Conservation (phyloP, 2,888 invertebrate species). For the Eristalis pertinax region DNA sequence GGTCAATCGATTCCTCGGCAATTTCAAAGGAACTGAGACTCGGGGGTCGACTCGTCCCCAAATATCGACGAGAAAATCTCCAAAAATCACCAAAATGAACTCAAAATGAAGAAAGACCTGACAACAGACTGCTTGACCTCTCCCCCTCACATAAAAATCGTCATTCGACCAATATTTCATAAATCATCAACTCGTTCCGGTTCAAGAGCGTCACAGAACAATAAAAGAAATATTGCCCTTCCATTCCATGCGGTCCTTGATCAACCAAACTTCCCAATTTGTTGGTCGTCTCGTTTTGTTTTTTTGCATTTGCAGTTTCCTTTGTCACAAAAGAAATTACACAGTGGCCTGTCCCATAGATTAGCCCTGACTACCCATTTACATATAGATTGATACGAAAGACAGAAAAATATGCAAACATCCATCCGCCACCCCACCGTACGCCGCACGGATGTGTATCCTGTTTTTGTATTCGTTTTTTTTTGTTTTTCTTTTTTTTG, state of each 20-base stretch:
- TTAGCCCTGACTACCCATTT: constrained; percentile 3
- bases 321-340: constrained; percentile 3
- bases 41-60: too few species aligned
- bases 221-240: not conserved
- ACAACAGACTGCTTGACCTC: not conserved
- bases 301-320: not conserved
- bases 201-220: not conserved
- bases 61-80: too few species aligned
- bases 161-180: not conserved
- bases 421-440: not conserved
- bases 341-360: not conserved
- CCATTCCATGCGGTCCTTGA: not conserved
- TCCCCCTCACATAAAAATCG: not conserved
- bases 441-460: not conserved
- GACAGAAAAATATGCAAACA: constrained; percentile 1
- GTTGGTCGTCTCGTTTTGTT: too few species aligned
- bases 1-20: too few species aligned
- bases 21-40: too few species aligned
- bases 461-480: not conserved
- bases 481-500: not conserved
- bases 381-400: constrained; percentile 9
- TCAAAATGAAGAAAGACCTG: not conserved
- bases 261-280: not conserved
- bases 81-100: too few species aligned
- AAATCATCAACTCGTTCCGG: not conserved